Conservation (phyloP, 1,140 invertebrate genomes). For the Lasioglossum albipes region DNA sequence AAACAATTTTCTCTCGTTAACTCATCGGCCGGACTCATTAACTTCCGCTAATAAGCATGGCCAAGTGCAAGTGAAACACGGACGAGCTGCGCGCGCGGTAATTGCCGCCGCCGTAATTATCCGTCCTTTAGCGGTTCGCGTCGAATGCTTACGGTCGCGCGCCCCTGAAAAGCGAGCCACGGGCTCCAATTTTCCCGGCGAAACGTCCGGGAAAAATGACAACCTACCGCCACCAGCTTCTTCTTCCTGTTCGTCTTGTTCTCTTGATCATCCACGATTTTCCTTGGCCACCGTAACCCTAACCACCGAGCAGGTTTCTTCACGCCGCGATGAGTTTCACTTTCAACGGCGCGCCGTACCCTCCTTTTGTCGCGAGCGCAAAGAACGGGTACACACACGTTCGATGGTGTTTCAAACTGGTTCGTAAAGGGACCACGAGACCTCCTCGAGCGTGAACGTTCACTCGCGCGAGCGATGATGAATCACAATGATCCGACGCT, state of each 20-base stretch:
- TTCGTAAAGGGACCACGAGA: no score
- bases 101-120: conserved; percentile 5
- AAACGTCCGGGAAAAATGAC: not conserved
- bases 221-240: no score
- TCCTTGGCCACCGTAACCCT: not conserved
- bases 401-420: no score
- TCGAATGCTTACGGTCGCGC: not conserved
- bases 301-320: conserved; percentile 18
- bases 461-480: no score
- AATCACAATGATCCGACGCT: no score
- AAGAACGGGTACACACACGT: no score
- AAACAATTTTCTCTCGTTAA: conserved; percentile 47
- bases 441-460: no score
- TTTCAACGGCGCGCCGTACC: conserved; percentile 29
- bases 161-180: not conserved
- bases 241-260: no score
- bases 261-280: no score
- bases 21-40: conserved; percentile 24
- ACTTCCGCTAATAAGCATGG: conserved; percentile 34
- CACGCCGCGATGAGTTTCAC: conserved; percentile 45
- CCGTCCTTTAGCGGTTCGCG: not conserved
- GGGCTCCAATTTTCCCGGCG: not conserved
- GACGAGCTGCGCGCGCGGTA: not conserved
- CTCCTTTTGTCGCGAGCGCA: not conserved
- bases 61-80: conserved; percentile 38